These are phyloP conservation scores for Teinopalpus imperialis DNA, from an alignment of 2,888 invertebrate species.

Conservation along the genomic window DNA sequence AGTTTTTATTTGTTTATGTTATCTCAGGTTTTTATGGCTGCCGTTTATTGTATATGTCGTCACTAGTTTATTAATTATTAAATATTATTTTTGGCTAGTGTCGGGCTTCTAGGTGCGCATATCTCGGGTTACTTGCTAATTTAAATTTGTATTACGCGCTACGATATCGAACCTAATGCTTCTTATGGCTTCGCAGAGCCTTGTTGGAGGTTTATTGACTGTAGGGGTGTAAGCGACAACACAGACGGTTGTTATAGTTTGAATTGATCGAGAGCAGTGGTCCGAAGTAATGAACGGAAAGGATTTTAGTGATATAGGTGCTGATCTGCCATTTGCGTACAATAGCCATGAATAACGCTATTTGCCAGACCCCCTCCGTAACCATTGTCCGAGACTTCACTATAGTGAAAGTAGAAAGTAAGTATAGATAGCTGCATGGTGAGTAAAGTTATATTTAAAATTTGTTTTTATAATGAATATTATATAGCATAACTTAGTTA, in stretches of 20 bases:
- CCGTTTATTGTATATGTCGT: conserved; percentile 58
- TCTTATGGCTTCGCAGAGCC: conserved; percentile 13
- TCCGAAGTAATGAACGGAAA: neutral
- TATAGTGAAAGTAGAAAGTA: conserved; percentile 63
- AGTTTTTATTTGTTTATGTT: conserved; percentile 77
- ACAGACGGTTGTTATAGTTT: neutral
- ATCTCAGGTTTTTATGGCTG: conserved; percentile 58
- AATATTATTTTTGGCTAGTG: conserved; percentile 55
- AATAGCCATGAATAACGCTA: neutral
- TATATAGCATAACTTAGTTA: too few species aligned
- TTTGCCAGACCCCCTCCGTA: conserved; percentile 9
- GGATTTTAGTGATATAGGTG: neutral
- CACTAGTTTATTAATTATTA: conserved; percentile 48
- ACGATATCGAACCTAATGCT: neutral
- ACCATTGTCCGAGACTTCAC: conserved; percentile 38
- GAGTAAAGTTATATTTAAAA: conserved; percentile 45
- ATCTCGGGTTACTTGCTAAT: conserved; percentile 1
- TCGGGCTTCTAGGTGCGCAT: neutral
- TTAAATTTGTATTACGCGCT: neutral
- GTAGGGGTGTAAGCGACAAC: neutral
- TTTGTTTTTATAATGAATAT: conserved; percentile 28
- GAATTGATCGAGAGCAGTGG: neutral
- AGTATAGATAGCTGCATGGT: conserved; percentile 50
- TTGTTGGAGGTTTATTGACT: neutral
- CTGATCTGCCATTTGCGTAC: too few species aligned